phyloP scores from a whole-genome alignment of 2,888 invertebrate genomes.

The Meteorus cinctellus region DNA sequence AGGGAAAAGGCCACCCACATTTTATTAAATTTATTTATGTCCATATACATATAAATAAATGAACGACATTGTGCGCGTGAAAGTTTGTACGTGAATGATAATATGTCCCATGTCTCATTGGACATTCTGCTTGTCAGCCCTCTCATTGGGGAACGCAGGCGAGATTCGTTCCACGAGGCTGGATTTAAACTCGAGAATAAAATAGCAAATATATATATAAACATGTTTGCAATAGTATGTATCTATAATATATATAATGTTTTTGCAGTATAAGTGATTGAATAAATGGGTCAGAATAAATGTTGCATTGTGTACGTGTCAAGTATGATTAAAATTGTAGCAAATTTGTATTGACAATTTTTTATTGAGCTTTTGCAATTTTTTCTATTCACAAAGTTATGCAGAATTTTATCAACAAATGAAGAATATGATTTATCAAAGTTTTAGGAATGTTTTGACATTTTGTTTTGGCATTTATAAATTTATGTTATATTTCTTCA shows the following conservation, averaged over 20 bases:
- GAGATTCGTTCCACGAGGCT: constrained; percentile 34
- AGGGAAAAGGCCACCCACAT: constrained; percentile 32
- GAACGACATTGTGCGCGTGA: constrained; percentile 34
- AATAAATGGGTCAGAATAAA: neutral
- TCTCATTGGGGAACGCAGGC: constrained; percentile 13
- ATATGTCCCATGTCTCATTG: constrained; percentile 13
- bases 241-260: neutral
- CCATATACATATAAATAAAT: neutral
- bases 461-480: neutral
- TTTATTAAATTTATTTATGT: constrained; percentile 23
- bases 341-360: neutral
- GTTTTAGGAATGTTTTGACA: neutral
- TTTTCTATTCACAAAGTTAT: too few relatives aligned
- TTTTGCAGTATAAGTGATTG: neutral
- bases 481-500: neutral
- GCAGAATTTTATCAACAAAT: too few relatives aligned
- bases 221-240: constrained; percentile 18
- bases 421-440: too few relatives aligned
- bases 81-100: constrained; percentile 23
- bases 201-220: constrained; percentile 30
- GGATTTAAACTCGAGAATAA: neutral
- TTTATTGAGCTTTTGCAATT: too few relatives aligned
- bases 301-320: neutral
- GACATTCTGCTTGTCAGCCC: constrained; percentile 31
- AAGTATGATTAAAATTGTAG: neutral